Evolutionary conservation across 2,113 vertebrate species (phyloP).

Genomic region (Colius striatus): DNA sequence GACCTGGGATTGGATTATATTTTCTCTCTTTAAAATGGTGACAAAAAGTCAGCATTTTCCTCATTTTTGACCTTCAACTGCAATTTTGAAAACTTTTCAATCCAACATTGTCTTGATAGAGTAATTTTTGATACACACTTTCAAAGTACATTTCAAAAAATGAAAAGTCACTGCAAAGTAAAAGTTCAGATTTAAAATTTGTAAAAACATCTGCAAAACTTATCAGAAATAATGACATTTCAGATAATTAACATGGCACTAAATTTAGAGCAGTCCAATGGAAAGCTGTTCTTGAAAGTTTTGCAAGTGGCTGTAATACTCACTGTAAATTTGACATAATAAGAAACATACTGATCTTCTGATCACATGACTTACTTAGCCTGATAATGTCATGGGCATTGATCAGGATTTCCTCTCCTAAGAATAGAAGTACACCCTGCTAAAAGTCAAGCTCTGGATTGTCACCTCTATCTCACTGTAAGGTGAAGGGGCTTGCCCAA

Average conservation of each 20-base stretch:
- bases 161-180: not conserved
- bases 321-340: not conserved
- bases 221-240: not conserved
- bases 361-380: not conserved
- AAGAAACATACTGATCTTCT: not conserved
- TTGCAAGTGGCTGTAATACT: not conserved
- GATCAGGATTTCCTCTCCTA: not conserved
- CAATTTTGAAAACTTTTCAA: not conserved
- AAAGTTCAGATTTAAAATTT: not conserved
- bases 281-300: not conserved
- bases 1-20: not conserved
- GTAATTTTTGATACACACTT: rapidly evolving
- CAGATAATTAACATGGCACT: not conserved
- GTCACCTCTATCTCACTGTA: not conserved
- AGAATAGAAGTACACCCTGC: not conserved
- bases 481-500: not conserved
- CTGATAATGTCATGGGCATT: rapidly evolving
- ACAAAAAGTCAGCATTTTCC: not conserved
- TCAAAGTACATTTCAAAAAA: not conserved
- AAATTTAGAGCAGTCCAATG: not conserved
- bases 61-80: not conserved
- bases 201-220: not conserved
- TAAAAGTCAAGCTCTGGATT: not conserved
- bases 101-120: not conserved
- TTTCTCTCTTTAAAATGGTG: not conserved